Percentiles rank a stretch among this genome's conserved stretches.
Evolutionary conservation across 2,888 invertebrate genomes (phyloP).

Genomic region (Acronicta alni): DNA sequence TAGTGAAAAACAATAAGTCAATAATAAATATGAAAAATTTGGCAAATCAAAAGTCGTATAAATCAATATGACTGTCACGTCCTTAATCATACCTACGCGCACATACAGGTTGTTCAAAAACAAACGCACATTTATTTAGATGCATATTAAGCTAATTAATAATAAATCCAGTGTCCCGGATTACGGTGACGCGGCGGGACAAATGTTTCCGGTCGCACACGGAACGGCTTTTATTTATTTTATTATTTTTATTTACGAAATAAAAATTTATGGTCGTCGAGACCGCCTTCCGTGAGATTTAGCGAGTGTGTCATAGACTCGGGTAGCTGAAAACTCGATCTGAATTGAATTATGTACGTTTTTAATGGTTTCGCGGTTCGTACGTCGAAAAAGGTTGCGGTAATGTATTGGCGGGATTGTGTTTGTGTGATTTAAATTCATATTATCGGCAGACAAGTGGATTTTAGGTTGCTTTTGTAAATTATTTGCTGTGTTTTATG

Average conservation of each 20-base stretch:
- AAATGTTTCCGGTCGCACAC: conserved; percentile 86
- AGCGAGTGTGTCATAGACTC: conserved; percentile 87
- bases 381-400: conserved; percentile 71
- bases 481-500: conserved; percentile 33
- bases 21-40: no score
- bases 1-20: conserved; percentile 17
- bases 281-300: conserved; percentile 88
- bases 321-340: conserved; percentile 81
- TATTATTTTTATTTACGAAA: conserved; percentile 88
- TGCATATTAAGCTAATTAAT: conserved; percentile 84
- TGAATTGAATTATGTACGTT: conserved; percentile 83
- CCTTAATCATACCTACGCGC: conserved; percentile 18
- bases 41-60: conserved; percentile 39
- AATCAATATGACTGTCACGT: conserved; percentile 35
- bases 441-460: conserved; percentile 66
- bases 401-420: conserved; percentile 78
- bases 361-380: conserved; percentile 80
- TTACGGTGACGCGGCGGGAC: conserved; percentile 85
- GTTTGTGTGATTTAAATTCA: conserved; percentile 75
- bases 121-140: conserved; percentile 65
- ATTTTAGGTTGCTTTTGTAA: conserved; percentile 52
- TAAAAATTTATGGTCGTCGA: conserved; percentile 84
- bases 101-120: conserved; percentile 59
- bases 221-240: conserved; percentile 82
- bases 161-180: conserved; percentile 86